Percentiles rank a stretch among this genome's conserved stretches.
These are phyloP conservation scores for Micrasema minimum DNA, from an alignment of 1,140 invertebrate genomes.

Conservation along the genomic window DNA sequence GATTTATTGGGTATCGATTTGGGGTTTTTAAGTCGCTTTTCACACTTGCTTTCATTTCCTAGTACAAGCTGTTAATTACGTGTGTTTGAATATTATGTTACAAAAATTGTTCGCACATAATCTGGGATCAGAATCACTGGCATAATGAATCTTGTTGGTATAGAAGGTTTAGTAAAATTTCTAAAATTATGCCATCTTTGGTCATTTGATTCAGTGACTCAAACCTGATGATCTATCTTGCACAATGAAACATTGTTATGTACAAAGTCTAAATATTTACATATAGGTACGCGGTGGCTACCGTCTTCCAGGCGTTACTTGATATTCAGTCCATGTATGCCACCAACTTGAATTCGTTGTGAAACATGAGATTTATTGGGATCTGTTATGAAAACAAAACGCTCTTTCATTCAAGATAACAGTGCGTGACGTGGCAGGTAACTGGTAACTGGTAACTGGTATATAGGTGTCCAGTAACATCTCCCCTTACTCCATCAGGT, in stretches of 20 bases:
- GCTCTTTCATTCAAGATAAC: slow-evolving; percentile 1
- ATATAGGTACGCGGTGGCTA: neutral
- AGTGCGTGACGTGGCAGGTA: neutral
- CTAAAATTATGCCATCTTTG: too few relatives aligned
- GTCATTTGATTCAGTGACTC: neutral
- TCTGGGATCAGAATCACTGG: too few relatives aligned
- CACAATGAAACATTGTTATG: neutral
- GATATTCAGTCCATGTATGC: slow-evolving; percentile 3
- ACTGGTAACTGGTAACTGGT: too few relatives aligned
- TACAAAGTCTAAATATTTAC: slow-evolving; percentile 6
- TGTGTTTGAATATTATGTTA: too few relatives aligned
- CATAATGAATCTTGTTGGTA: too few relatives aligned
- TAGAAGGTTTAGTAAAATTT: too few relatives aligned
- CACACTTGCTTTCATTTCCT: neutral
- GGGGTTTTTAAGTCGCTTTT: neutral
- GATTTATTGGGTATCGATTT: slow-evolving; percentile 36
- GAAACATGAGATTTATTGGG: slow-evolving; percentile 13
- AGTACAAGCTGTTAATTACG: too few relatives aligned
- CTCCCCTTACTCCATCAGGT: too few relatives aligned
- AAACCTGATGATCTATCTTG: slow-evolving; percentile 2
- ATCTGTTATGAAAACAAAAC: slow-evolving; percentile 21
- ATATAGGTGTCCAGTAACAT: too few relatives aligned
- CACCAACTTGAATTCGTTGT: slow-evolving; percentile 5
- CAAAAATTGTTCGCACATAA: too few relatives aligned
- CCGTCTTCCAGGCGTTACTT: slow-evolving; percentile 16